These are phyloP conservation scores for Copsychus sechellarum DNA, from an alignment of 2,113 vertebrate genomes.

Conservation along the genomic window DNA sequence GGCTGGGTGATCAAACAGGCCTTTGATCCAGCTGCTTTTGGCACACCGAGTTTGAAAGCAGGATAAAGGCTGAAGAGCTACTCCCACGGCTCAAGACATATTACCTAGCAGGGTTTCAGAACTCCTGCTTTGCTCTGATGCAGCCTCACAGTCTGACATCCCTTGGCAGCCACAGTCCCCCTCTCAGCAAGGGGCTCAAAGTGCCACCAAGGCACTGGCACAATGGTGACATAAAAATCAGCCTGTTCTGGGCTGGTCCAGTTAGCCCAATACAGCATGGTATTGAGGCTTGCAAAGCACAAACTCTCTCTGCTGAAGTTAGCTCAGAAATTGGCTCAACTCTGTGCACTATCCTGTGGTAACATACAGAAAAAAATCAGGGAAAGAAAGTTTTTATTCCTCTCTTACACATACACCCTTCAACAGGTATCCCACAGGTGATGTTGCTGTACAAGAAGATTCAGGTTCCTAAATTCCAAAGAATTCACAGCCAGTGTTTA, in stretches of 20 bases:
- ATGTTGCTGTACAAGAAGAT: neutral
- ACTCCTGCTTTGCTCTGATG: neutral
- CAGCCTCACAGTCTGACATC: neutral
- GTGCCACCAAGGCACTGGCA: neutral
- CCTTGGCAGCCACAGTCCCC: neutral
- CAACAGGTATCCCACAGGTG: neutral
- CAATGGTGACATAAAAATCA: rapidly evolving
- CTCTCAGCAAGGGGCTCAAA: neutral
- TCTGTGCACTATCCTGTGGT: rapidly evolving
- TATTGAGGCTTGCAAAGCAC: neutral
- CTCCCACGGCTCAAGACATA: neutral
- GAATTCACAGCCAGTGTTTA: neutral
- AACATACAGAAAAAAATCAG: neutral
- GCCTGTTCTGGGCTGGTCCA: neutral
- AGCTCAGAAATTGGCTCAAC: neutral
- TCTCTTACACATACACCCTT: neutral
- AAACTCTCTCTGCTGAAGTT: neutral
- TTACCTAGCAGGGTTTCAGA: neutral
- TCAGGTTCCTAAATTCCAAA: neutral
- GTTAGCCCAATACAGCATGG: neutral
- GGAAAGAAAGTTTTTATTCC: neutral
- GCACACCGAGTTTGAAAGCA: neutral
- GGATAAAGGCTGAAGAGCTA: neutral
- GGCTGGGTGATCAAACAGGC: neutral
- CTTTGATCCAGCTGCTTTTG: conserved; percentile 7